phyloP scores from a whole-genome alignment of 2,113 vertebrate species.

The Fregata magnificens region DNA sequence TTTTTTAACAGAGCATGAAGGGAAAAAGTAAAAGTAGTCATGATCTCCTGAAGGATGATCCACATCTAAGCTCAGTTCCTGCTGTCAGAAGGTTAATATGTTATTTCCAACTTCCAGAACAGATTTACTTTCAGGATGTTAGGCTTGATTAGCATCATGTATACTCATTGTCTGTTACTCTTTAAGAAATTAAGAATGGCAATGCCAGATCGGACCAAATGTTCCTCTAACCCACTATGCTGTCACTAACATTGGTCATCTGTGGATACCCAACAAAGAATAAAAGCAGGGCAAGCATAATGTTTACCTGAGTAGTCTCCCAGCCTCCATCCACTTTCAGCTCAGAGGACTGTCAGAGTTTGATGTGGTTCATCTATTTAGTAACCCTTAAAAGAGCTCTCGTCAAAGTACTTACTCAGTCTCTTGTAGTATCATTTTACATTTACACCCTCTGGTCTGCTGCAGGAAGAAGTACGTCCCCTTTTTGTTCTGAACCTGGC shows the following conservation, averaged over 20 bases:
- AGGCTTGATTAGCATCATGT: neutral
- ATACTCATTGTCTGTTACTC: neutral
- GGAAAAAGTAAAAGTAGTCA: constrained; percentile 99
- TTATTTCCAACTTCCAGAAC: neutral
- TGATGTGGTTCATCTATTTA: neutral
- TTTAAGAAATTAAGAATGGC: neutral
- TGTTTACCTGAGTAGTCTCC: neutral
- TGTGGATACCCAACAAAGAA: neutral
- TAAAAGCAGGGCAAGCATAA: neutral
- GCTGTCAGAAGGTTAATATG: constrained; percentile 84
- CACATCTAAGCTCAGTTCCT: constrained; percentile 90
- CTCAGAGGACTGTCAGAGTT: neutral
- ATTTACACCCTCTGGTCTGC: neutral
- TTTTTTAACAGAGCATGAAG: constrained; percentile 84
- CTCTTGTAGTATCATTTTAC: neutral
- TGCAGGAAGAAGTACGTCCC: neutral
- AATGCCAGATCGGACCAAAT: neutral
- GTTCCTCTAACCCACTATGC: neutral
- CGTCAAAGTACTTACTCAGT: neutral
- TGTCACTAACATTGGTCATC: neutral
- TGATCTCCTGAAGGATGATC: constrained; percentile 94
- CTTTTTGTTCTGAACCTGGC: neutral
- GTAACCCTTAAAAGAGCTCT: neutral
- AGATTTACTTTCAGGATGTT: neutral
- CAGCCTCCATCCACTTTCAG: neutral